These are phyloP conservation scores for Euura lappo DNA, from an alignment of 1,140 invertebrate genomes.

Conservation along the genomic window DNA sequence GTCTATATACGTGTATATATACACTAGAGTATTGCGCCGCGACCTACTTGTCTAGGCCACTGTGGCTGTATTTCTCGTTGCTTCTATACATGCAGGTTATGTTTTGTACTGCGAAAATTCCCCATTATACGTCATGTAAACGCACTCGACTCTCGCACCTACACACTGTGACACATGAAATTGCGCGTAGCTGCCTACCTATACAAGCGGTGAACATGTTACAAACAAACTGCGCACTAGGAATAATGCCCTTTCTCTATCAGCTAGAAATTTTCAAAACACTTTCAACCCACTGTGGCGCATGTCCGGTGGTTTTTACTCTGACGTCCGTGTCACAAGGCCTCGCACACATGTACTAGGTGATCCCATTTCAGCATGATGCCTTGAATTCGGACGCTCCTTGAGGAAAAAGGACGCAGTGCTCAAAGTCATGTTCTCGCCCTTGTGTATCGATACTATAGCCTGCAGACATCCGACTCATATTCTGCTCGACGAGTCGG, in stretches of 20 bases:
- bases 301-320: no score
- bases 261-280: no score
- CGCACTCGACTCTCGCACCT: neutral
- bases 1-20: conserved; percentile 1
- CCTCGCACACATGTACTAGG: neutral
- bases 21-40: conserved; percentile 46
- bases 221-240: no score
- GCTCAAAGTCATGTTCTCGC: neutral
- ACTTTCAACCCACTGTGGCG: no score
- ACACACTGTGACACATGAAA: neutral
- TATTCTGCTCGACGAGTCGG: no score
- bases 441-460: no score
- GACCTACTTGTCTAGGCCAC: conserved; percentile 57
- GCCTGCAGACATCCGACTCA: no score
- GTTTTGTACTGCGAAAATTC: neutral
- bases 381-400: neutral
- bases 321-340: neutral
- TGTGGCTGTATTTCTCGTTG: conserved; percentile 40
- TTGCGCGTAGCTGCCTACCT: no score
- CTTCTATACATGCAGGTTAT: neutral
- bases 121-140: neutral
- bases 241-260: no score
- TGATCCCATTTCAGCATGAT: neutral
- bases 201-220: no score
- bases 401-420: neutral